Evolutionary conservation across 2,797 vertebrate genomes (phyloP).

Genomic region (Echeneis naucrates): DNA sequence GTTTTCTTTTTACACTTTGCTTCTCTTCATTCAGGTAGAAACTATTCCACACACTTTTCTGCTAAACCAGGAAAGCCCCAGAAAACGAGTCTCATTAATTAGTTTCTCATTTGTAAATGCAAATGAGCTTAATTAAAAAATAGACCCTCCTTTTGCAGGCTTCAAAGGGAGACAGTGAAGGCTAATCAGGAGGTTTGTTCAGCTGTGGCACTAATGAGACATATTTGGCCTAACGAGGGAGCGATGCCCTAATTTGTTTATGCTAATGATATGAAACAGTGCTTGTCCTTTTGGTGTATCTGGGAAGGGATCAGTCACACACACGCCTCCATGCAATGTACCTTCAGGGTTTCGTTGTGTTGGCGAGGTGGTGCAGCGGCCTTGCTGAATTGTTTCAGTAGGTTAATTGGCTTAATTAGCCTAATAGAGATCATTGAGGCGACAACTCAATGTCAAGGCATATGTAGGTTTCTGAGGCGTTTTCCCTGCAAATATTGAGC

Average conservation of each 20-base stretch:
- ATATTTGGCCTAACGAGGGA: constrained; percentile 86
- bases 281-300: constrained; percentile 84
- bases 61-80: constrained; percentile 71
- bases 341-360: constrained; percentile 74
- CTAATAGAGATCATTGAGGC: constrained; percentile 74
- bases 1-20: constrained; percentile 28
- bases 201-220: constrained; percentile 85
- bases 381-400: constrained; percentile 71
- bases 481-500: constrained; percentile 30
- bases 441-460: constrained; percentile 67
- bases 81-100: constrained; percentile 84
- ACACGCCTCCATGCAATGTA: constrained; percentile 63
- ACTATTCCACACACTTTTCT: constrained; percentile 77
- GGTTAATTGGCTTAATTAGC: constrained; percentile 81
- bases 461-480: constrained; percentile 50
- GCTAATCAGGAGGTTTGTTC: constrained; percentile 85
- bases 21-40: constrained; percentile 59
- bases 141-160: constrained; percentile 80
- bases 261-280: constrained; percentile 88
- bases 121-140: constrained; percentile 87
- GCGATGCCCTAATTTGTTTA: constrained; percentile 88
- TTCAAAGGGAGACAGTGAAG: constrained; percentile 81
- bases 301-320: constrained; percentile 79
- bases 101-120: constrained; percentile 87
- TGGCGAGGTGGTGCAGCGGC: constrained; percentile 63